Base-by-base conservation (phyloP, 2,113 vertebrate genomes). In the Rhinogobius similis region DNA sequence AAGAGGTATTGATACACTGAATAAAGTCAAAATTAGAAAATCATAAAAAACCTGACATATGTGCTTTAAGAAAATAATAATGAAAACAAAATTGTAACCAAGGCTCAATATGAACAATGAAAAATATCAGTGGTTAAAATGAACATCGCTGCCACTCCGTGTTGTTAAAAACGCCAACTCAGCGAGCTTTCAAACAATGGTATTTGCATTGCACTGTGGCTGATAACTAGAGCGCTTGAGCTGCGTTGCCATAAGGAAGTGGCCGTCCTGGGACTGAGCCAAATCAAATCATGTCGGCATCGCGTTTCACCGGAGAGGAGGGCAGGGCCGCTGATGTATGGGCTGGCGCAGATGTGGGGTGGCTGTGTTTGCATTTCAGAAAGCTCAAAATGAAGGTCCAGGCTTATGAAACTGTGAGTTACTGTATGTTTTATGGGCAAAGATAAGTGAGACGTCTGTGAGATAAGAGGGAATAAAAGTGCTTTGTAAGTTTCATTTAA, bases 231-330 rank as follows among this genome's bases (percentile, higher is more conserved):
- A 68, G 75, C 18, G 18, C 65, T 84, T 72, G 68, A 79, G 73
- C 68, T 56, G 62, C 62, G 53, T 65, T 78, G 70, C 78, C 79
- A 44, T 56, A 66, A 82, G 72, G 75, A 87, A 87, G 73, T 79
- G 61, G 62, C 73, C 78, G 53, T 68, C 52, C 70, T 80, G 72
- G 73, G 73, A 77, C 72, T 41, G 65, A 62, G 75, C 74, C 78
- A 83, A 86, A 89, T 84, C 76, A 82, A 88, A 87, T 87, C 62
- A 82, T 70, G 72, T 56, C 71, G 77, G 78, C 65, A 77, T 86
- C 74, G 71, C 48, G 72, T 85, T 90, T 84, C 84, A 90, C 66
- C 52, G 69, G 66, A 72, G 80, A 78, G 74, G 24, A 86, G 76
- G 71, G 69, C 39, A 38, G 65, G 64, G 73, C 64, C 62, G 67